Evolutionary conservation across 2,888 invertebrate species (phyloP).

Genomic region (Seira ritae): DNA sequence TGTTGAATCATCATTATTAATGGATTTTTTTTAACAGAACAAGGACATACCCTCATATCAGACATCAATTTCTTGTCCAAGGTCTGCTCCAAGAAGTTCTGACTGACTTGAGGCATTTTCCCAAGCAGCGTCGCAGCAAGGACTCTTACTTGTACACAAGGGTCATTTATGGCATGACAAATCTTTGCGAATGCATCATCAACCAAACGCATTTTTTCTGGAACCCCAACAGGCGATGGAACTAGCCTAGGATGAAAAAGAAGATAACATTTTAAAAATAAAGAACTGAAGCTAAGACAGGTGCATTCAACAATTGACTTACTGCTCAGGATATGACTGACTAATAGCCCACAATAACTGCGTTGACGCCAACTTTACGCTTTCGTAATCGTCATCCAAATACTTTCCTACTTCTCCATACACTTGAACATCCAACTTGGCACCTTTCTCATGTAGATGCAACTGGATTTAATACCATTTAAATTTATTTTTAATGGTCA

Average conservation of each 20-base stretch:
- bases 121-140: slow-evolving; percentile 91
- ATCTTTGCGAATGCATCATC: slow-evolving; percentile 98
- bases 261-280: no score
- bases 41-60: slow-evolving; percentile 86
- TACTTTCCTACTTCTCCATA: slow-evolving; percentile 85
- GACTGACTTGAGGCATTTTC: slow-evolving; percentile 87
- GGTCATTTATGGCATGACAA: slow-evolving; percentile 94
- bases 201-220: slow-evolving; percentile 90
- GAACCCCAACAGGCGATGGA: slow-evolving; percentile 82
- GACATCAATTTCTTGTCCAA: slow-evolving; percentile 98
- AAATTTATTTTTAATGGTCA: slow-evolving; percentile 31
- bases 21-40: neutral
- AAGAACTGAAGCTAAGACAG: no score
- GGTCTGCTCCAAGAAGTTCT: slow-evolving; percentile 94
- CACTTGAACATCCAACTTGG: slow-evolving; percentile 83
- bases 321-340: slow-evolving; percentile 92
- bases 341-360: slow-evolving; percentile 91
- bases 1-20: neutral
- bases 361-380: slow-evolving; percentile 90
- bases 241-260: slow-evolving; percentile 81
- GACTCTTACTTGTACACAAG: slow-evolving; percentile 84
- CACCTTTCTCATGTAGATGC: slow-evolving; percentile 87
- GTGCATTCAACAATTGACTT: slow-evolving; percentile 74
- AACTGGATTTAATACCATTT: no score
- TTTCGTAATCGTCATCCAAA: slow-evolving; percentile 94